Evolutionary conservation across 2,113 vertebrate genomes (phyloP).

Genomic region (Callospermophilus lateralis): DNA sequence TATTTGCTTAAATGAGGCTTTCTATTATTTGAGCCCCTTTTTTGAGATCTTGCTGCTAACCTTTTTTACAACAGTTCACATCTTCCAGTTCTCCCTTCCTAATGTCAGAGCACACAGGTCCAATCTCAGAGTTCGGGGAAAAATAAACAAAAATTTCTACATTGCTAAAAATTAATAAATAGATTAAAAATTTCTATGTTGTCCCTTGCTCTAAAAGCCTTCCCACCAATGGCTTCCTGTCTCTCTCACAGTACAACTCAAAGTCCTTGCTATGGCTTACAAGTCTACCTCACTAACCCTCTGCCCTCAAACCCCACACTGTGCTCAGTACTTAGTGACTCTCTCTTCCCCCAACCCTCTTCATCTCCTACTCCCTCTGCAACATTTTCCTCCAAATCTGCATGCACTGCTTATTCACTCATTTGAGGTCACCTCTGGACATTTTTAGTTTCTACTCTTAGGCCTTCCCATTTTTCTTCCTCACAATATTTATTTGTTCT

Average conservation of each 20-base stretch:
- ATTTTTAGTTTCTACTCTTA: neutral
- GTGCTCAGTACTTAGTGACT: fast-evolving
- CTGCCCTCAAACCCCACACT: neutral
- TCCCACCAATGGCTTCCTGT: neutral
- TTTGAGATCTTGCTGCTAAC: neutral
- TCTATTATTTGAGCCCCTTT: neutral
- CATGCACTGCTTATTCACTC: neutral
- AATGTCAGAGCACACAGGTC: neutral
- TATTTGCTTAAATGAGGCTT: neutral
- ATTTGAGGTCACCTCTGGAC: neutral
- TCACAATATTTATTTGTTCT: neutral
- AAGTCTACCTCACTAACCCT: neutral
- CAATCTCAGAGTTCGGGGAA: neutral
- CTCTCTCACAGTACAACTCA: neutral
- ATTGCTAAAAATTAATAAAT: neutral
- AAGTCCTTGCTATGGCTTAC: neutral
- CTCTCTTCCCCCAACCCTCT: neutral
- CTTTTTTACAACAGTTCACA: neutral
- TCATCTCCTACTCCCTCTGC: neutral
- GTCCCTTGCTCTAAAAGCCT: neutral
- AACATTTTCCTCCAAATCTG: neutral
- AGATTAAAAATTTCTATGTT: neutral
- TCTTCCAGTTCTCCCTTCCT: neutral
- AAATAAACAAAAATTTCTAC: constrained; percentile 4
- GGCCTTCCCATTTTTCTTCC: neutral